Conservation (phyloP, 2,113 vertebrate species). For the Ictidomys tridecemlineatus region DNA sequence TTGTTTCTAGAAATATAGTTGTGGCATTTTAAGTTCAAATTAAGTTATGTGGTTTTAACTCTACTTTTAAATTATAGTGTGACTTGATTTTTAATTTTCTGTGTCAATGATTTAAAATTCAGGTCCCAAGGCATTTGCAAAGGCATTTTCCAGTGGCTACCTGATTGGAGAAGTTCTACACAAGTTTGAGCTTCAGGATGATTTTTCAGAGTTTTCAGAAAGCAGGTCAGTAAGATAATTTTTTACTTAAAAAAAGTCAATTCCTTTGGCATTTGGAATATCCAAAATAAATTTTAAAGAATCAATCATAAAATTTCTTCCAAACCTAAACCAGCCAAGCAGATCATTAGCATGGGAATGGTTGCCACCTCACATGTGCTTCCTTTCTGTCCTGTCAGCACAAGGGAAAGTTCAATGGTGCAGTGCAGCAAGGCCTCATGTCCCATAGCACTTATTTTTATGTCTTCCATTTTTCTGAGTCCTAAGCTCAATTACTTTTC, state of each 20-base stretch:
- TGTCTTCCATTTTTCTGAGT: background rate
- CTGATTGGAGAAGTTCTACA: constrained; percentile 95
- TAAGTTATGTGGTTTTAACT: constrained; percentile 24
- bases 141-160: constrained; percentile 94
- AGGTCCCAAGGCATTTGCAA: constrained; percentile 92
- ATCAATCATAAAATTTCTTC: background rate
- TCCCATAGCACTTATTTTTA: background rate
- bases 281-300: constrained; percentile 3
- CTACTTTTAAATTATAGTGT: background rate
- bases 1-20: constrained; percentile 28
- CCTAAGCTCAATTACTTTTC: background rate
- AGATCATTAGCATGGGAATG: background rate
- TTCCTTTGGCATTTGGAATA: constrained; percentile 11
- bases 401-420: background rate
- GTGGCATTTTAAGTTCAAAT: background rate
- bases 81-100: constrained; percentile 28
- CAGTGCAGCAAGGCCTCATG: background rate
- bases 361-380: background rate
- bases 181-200: constrained; percentile 94
- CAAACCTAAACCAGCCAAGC: background rate
- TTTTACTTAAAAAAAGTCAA: background rate
- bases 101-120: constrained; percentile 64
- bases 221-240: constrained; percentile 91
- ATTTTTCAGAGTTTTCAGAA: constrained; percentile 94
- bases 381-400: background rate